Evolutionary conservation across 2,113 vertebrate species (phyloP).

Genomic region (Furnarius figulus): DNA sequence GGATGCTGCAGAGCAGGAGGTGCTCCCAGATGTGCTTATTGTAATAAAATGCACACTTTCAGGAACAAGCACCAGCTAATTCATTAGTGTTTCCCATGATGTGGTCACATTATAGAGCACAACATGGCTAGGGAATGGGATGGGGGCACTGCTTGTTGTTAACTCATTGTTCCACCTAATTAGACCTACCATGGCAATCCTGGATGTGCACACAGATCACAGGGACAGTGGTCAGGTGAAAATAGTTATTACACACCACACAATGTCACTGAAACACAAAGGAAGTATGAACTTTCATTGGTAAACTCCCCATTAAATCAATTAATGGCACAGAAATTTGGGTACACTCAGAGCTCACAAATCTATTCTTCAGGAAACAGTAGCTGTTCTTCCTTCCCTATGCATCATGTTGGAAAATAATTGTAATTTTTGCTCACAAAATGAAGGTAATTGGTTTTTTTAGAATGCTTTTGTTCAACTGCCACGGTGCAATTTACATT

Average conservation of each 20-base stretch:
- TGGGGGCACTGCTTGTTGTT: not conserved
- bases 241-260: not conserved
- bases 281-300: not conserved
- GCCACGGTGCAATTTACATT: not conserved
- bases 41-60: not conserved
- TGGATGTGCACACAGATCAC: not conserved
- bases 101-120: not conserved
- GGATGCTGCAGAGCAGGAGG: not conserved
- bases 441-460: not conserved
- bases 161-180: not conserved
- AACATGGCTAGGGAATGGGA: not conserved
- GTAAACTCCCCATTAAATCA: not conserved
- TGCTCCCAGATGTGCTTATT: slow-evolving; percentile 19
- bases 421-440: not conserved
- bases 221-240: rapidly evolving
- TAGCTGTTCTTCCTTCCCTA: not conserved
- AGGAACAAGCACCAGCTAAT: not conserved
- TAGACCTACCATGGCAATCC: not conserved
- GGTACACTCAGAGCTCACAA: not conserved
- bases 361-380: not conserved
- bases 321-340: not conserved
- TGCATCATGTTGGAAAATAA: not conserved
- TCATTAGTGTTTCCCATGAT: not conserved
- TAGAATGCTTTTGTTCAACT: not conserved
- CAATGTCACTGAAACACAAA: not conserved